phyloP scores from a whole-genome alignment of 30 jellyfish, hydroid and myxozoan species.

The Morbakka virulenta region DNA sequence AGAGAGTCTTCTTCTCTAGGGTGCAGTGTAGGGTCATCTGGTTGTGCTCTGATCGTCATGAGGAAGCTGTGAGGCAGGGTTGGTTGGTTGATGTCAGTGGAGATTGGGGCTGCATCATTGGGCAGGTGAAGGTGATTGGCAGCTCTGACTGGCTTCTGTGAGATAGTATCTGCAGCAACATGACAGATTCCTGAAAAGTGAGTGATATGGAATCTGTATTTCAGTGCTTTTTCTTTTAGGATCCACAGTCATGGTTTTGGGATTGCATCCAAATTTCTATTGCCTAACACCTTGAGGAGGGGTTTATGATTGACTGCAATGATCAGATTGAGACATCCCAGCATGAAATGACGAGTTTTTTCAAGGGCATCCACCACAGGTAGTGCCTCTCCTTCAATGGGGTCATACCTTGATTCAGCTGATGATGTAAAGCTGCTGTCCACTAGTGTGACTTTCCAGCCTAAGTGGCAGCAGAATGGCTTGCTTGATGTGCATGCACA shows the following conservation, averaged over 20 bases:
- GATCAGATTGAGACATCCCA: conserved; percentile 27
- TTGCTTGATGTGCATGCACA: not conserved
- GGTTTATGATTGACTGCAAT: conserved; percentile 37
- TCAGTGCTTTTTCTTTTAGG: conserved; percentile 6
- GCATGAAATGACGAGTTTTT: conserved; percentile 8
- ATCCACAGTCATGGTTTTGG: not conserved
- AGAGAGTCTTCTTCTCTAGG: no score
- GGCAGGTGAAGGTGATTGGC: conserved; percentile 1
- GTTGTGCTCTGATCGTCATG: no score
- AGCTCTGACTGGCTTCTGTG: conserved; percentile 1
- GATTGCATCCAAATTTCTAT: no score
- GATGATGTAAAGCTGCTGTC: conserved; percentile 25
- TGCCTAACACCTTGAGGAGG: no score
- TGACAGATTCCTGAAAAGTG: no score
- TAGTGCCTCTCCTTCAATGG: conserved; percentile 48
- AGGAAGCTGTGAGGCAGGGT: no score
- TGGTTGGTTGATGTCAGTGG: no score
- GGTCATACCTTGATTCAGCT: conserved; percentile 43
- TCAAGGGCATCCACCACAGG: conserved; percentile 39
- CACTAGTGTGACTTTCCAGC: conserved; percentile 19
- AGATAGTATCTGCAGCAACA: conserved; percentile 4
- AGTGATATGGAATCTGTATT: no score
- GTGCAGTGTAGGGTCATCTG: no score
- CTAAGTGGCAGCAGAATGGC: conserved; percentile 8
- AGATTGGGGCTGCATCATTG: conserved; percentile 33